Percentiles rank a stretch among this genome's conserved stretches.
These are phyloP conservation scores for Chirona hameri DNA, from an alignment of 2,888 invertebrate genomes.

Conservation along the genomic window DNA sequence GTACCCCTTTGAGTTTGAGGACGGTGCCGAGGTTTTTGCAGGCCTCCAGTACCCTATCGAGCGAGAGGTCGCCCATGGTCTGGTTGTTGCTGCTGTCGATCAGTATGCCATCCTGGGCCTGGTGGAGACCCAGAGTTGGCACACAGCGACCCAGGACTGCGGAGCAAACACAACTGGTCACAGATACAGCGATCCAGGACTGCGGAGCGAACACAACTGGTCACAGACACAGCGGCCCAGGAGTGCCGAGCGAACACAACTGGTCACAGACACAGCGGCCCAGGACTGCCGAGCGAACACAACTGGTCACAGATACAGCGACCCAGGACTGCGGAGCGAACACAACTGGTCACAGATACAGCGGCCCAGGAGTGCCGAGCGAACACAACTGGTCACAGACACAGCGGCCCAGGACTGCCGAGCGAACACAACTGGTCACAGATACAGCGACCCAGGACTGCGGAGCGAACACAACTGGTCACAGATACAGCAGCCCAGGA, in stretches of 20 bases:
- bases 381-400: no score
- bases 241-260: no score
- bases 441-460: slow-evolving; percentile 3
- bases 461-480: no score
- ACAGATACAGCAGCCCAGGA: no score
- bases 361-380: neutral
- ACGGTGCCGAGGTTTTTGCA: neutral
- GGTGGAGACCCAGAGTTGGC: neutral
- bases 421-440: no score
- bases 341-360: no score
- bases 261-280: slow-evolving; percentile 5
- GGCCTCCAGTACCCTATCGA: neutral
- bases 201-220: no score
- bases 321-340: no score
- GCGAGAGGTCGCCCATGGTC: neutral
- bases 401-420: no score
- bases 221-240: no score
- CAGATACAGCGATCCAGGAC: neutral
- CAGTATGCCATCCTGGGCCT: neutral
- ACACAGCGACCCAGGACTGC: slow-evolving; percentile 5
- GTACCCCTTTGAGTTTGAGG: neutral
- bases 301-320: no score
- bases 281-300: no score
- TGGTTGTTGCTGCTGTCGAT: slow-evolving; percentile 24
- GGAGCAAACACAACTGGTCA: neutral